phyloP scores from a whole-genome alignment of 2,113 vertebrate genomes.

The Lycocorax pyrrhopterus region DNA sequence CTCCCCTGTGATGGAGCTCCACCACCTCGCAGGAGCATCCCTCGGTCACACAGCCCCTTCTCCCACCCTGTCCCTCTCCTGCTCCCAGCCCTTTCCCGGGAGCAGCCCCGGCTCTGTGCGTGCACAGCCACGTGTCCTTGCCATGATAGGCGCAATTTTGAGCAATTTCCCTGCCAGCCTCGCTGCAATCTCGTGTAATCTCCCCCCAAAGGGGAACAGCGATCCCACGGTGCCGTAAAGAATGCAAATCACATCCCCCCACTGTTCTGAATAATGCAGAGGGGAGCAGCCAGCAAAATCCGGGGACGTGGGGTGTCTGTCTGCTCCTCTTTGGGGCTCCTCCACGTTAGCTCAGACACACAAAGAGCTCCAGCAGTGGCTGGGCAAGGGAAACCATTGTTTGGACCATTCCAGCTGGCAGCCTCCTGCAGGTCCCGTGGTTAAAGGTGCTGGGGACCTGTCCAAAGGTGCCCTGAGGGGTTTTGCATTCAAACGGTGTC shows the following conservation, averaged over 20 bases:
- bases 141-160: neutral
- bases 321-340: neutral
- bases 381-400: neutral
- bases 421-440: neutral
- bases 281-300: neutral
- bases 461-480: neutral
- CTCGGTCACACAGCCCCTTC: neutral
- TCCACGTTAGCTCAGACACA: neutral
- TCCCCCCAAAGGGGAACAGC: neutral
- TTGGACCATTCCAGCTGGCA: neutral
- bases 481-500: neutral
- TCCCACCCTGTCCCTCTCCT: neutral
- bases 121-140: neutral
- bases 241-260: constrained; percentile 16
- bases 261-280: neutral
- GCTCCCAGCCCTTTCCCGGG: neutral
- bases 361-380: neutral
- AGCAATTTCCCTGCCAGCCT: constrained; percentile 41
- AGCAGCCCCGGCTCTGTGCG: accelerated
- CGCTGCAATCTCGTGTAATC: neutral
- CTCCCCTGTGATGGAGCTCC: neutral
- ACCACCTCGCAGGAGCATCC: accelerated
- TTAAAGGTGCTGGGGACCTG: neutral
- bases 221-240: neutral
- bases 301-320: neutral